These are phyloP conservation scores for Drosophila rufa DNA, from an alignment of 1,140 invertebrate genomes.

Conservation along the genomic window DNA sequence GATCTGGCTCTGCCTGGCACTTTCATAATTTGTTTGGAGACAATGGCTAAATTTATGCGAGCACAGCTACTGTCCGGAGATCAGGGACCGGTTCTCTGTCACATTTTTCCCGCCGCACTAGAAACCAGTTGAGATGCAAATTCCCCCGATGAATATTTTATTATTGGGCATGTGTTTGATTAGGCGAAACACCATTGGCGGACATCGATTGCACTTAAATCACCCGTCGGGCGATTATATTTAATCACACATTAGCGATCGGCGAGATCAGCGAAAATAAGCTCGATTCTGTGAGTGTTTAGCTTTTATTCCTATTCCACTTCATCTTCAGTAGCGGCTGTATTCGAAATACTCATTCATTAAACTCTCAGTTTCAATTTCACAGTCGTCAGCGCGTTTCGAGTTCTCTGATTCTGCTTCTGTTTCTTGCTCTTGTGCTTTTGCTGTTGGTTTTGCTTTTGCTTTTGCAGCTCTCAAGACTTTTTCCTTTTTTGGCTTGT, in stretches of 20 bases:
- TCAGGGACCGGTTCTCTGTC: constrained; percentile 40
- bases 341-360: constrained; percentile 50
- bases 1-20: constrained; percentile 52
- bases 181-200: constrained; percentile 41
- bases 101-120: constrained; percentile 11
- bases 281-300: background rate
- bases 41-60: constrained; percentile 68
- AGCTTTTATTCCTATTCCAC: constrained; percentile 3
- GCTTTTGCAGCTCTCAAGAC: constrained; percentile 22
- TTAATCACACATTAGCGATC: constrained; percentile 32
- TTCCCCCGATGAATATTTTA: constrained; percentile 18
- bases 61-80: constrained; percentile 60
- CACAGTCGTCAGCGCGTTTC: constrained; percentile 46
- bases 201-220: constrained; percentile 50
- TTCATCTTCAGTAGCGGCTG: constrained; percentile 27
- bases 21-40: constrained; percentile 44
- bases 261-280: constrained; percentile 11
- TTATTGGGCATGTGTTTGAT: constrained; percentile 33
- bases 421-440: constrained; percentile 9
- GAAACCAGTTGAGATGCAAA: constrained; percentile 48
- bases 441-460: constrained; percentile 21
- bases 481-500: constrained; percentile 48
- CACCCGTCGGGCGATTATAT: constrained; percentile 25
- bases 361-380: constrained; percentile 56
- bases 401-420: constrained; percentile 37